Evolutionary conservation across 2,888 invertebrate genomes (phyloP).

Genomic region (Onchidella celtica): DNA sequence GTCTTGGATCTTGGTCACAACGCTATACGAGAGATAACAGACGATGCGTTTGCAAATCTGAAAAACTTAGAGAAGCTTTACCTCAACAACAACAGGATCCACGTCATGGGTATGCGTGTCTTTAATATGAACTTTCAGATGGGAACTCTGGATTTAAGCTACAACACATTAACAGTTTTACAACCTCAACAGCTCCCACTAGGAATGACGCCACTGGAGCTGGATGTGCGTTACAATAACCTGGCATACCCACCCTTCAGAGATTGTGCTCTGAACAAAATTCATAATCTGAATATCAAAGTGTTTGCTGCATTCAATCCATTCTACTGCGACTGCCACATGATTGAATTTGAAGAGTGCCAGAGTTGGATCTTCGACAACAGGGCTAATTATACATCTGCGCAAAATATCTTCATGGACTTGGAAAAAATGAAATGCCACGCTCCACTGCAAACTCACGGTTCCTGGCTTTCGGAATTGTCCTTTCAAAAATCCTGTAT

Average conservation of each 20-base stretch:
- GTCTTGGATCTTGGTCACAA: slow-evolving; percentile 49
- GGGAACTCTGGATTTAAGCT: slow-evolving; percentile 33
- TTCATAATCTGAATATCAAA: not conserved
- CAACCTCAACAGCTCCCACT: slow-evolving; percentile 21
- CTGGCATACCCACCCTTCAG: slow-evolving; percentile 36
- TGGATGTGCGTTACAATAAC: slow-evolving; percentile 47
- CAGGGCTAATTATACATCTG: not conserved
- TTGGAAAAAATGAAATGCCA: slow-evolving; percentile 22
- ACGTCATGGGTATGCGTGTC: not conserved
- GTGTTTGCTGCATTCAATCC: slow-evolving; percentile 42
- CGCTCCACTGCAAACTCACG: not conserved
- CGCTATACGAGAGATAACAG: slow-evolving; percentile 10
- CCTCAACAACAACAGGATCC: slow-evolving; percentile 43
- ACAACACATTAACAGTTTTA: slow-evolving; percentile 24
- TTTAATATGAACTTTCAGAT: slow-evolving; percentile 18
- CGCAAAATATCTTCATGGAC: slow-evolving; percentile 15
- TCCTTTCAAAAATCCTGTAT: slow-evolving; percentile 21
- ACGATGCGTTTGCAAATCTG: slow-evolving; percentile 38
- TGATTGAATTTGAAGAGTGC: slow-evolving; percentile 37
- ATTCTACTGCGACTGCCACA: slow-evolving; percentile 48
- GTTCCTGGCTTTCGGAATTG: not conserved
- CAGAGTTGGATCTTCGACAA: not conserved
- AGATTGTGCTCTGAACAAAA: not conserved
- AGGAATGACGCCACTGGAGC: not conserved
- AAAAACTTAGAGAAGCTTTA: slow-evolving; percentile 20